Conservation (phyloP, 2,888 invertebrate genomes). For the Muschampia plurimacula region DNA sequence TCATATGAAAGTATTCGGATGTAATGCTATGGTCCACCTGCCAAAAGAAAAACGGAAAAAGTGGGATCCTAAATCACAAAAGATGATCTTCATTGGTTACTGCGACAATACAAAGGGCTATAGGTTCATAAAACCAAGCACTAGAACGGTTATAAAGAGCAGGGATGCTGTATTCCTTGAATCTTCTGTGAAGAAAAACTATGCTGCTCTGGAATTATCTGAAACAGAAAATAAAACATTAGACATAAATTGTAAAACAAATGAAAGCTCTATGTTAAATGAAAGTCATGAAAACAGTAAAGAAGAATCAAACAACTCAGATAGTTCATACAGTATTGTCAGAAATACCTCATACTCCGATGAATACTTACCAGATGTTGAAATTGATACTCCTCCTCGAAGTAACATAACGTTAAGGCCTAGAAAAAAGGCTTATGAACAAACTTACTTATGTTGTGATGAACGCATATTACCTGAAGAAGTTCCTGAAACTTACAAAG, state of each 20-base stretch:
- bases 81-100: slow-evolving; percentile 58
- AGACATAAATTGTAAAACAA: not conserved
- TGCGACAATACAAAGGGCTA: slow-evolving; percentile 53
- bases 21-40: slow-evolving; percentile 47
- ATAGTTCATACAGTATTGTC: too few relatives aligned
- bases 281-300: not conserved
- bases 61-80: slow-evolving; percentile 51
- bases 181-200: slow-evolving; percentile 35
- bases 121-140: slow-evolving; percentile 42
- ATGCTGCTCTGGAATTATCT: slow-evolving; percentile 22
- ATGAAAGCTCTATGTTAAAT: not conserved
- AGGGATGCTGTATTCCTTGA: slow-evolving; percentile 39
- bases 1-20: slow-evolving; percentile 57
- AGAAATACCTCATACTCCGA: too few relatives aligned
- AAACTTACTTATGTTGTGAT: slow-evolving; percentile 8
- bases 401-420: slow-evolving; percentile 4
- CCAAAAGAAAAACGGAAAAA: slow-evolving; percentile 45
- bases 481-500: slow-evolving; percentile 39
- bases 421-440: not conserved
- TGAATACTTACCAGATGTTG: not conserved
- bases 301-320: not conserved
- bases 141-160: slow-evolving; percentile 31
- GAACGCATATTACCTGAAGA: slow-evolving; percentile 37
- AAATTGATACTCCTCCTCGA: not conserved
- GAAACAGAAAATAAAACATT: slow-evolving; percentile 1